A percentile compares a stretch with the other conserved stretches of the same genome.
Conservation (phyloP, 2,113 vertebrate genomes). For the human (Homo sapiens) region DNA sequence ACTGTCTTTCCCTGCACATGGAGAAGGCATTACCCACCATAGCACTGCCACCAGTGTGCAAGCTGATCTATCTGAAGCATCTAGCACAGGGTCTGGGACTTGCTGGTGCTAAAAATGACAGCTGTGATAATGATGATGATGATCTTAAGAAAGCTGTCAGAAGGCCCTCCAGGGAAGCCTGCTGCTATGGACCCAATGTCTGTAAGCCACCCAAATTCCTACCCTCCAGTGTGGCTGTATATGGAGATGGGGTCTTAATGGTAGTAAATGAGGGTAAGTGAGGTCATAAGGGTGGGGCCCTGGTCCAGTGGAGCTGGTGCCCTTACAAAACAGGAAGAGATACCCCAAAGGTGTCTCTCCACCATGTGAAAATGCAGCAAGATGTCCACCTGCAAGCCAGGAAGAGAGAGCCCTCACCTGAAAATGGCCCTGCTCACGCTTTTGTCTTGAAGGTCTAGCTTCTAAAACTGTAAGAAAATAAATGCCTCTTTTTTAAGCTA, state of each 20-base stretch:
- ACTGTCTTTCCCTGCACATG: fast-evolving
- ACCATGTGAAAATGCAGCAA: neutral
- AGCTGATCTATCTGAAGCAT: fast-evolving
- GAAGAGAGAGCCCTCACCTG: neutral
- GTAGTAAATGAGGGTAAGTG: neutral
- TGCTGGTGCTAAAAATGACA: neutral
- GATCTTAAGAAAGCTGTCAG: no score
- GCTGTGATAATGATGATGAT: fast-evolving
- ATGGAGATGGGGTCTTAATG: neutral
- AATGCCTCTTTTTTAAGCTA: fast-evolving
- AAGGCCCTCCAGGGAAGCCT: neutral
- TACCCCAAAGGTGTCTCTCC: neutral
- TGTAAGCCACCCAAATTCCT: no score
- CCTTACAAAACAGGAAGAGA: neutral
- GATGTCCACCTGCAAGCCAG: fast-evolving
- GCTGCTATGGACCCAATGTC: fast-evolving
- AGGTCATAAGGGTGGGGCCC: neutral
- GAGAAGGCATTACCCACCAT: fast-evolving
- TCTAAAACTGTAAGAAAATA: neutral
- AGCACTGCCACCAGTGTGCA: fast-evolving
- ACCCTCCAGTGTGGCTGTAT: fast-evolving
- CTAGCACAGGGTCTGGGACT: fast-evolving
- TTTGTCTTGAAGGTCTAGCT: neutral
- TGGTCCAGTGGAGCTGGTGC: neutral
- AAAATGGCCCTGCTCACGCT: fast-evolving